Base-by-base conservation (phyloP, 1,140 invertebrate genomes). In the Trachymyrmex septentrionalis region DNA sequence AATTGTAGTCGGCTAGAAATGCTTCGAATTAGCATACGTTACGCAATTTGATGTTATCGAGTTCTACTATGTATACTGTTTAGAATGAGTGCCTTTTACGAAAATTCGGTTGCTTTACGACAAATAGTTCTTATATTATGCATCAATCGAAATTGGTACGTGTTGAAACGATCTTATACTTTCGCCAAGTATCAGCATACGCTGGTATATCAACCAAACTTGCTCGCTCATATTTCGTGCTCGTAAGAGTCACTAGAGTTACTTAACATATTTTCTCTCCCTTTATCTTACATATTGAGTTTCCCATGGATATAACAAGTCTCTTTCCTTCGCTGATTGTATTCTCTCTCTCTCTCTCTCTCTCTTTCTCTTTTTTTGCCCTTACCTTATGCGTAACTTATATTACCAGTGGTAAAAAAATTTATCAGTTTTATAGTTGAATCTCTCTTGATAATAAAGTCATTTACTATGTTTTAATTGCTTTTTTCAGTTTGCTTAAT, bases 261-360 rank as follows among this genome's bases (percentile, higher is more conserved):
- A 78, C 82, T 85, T 66, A 85, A 85, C 82, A 16, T 53, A 44
- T 34, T 44, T 44, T 85, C 73, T 85, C 59, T 64, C 21, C 12
- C 73, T 48, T 57, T 30, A 75, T 44, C 48, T 76, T 50, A 53
- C 19, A 16, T 44, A 24, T 38, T 61, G 48, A 48, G 12, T 72
- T 69, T 34, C 69, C 53, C 48, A 21, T 34, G 38, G 1, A 50
- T 66, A 24, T 64, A 67, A 66, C 14, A 3, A 55, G 14, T 12
- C 48, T 50, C 34, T 61, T 48, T 63, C 19, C 9, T 66, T 9
- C n/a, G 19, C 44, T 14, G 6, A 12, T 44, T 44, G 9, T 44
- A 10, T 10, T 16, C 44, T 63, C 4, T 34, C 27, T 53, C 3
- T 27, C 6, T 34, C 21, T n/a, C 9, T 19, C 10, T 55, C 14